Evolutionary conservation across 2,797 vertebrate species (phyloP), one percentile per base, ranked within the genome.

Genomic region (Coilia nasus): DNA sequence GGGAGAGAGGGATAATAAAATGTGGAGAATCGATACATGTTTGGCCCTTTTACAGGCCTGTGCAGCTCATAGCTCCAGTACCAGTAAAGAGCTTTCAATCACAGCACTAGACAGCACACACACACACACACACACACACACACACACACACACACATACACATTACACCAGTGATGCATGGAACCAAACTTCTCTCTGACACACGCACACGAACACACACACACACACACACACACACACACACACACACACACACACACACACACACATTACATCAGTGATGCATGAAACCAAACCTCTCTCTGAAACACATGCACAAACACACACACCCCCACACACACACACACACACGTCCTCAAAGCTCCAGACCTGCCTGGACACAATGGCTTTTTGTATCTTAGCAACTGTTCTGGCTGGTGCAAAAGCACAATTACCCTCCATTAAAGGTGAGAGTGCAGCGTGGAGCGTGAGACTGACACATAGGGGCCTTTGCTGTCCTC

Each of bases 41-140:
- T 11, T 9, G 28, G 50, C 47, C 54, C 15, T 62, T 84, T 84
- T 54, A 54, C 67, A 84, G 83, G 35, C 46, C 41, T 54, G 15
- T 7, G 67, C 23, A 75, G 71, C 64, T 17, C 67, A 84, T 84
- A 41, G 28, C 28, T 35, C 5, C 28, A 12, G 23, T 25, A 64
- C 60, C n/a, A 64, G 60, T 21, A 59, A 3, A 60, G 44, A 71
- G 47, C 44, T 83, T 47, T 31, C 23, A 83, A 67, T 83, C 17
- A 83, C 60, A 83, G 44, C 4, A 67, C 9, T 5, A 3, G 28
- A 15, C 25, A 23, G 10, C 60, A 64, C 21, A 64, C 28, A n/a
- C 28, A 28, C 56, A 59, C n/a, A 83, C 50, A 54, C 50, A 54
- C 50, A 54, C 50, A 54, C 7, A 54, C 7, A 54, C 7, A 54